Evolutionary conservation across 2,113 vertebrate genomes (phyloP).

Genomic region (Camelus dromedarius): DNA sequence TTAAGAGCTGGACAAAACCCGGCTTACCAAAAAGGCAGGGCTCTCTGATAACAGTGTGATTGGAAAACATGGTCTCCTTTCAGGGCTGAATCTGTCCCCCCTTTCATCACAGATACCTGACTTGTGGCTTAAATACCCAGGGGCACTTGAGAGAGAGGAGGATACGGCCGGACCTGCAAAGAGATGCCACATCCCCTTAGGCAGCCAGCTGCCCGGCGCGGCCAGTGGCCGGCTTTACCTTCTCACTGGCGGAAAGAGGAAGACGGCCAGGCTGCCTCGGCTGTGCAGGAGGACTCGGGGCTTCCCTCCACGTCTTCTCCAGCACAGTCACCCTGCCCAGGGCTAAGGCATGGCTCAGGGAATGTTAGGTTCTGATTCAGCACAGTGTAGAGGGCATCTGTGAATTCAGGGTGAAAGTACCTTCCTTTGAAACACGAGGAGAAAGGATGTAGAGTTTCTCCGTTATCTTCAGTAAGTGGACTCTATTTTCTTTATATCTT

Average conservation of each 20-base stretch:
- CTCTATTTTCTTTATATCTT: background rate
- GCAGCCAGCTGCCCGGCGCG: background rate
- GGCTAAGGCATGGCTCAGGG: background rate
- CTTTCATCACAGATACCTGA: background rate
- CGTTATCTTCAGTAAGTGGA: background rate
- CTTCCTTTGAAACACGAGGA: background rate
- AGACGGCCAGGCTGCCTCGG: background rate
- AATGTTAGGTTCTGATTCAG: background rate
- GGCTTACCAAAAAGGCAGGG: background rate
- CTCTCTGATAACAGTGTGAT: background rate
- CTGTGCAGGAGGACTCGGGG: too few species aligned
- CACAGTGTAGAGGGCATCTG: background rate
- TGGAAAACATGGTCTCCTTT: background rate
- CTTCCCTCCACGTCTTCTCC: background rate
- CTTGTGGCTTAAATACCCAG: background rate
- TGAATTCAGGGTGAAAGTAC: background rate
- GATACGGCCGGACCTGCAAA: background rate
- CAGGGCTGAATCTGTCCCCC: background rate
- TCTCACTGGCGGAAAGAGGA: background rate
- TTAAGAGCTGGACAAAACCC: background rate
- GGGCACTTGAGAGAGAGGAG: background rate
- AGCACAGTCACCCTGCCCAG: background rate
- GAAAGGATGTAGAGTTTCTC: background rate
- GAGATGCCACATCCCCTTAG: background rate
- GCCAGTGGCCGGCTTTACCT: background rate